These are phyloP conservation scores for Equus quagga DNA, from an alignment of 2,113 vertebrate genomes.

Conservation along the genomic window DNA sequence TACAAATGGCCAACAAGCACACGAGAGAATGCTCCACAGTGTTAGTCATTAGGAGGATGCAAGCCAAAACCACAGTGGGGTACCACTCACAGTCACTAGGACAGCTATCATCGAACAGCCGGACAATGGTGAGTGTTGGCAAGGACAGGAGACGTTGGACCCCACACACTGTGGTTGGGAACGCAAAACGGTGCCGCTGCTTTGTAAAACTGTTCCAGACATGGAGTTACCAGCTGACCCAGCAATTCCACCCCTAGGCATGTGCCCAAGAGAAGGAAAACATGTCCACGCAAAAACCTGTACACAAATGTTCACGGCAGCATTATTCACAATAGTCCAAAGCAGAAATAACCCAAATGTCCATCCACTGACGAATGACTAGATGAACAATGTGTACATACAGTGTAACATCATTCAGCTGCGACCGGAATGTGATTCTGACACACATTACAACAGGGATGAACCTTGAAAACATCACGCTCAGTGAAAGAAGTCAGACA, in stretches of 20 bases:
- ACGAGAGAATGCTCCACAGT: accelerated
- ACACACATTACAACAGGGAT: not conserved
- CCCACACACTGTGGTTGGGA: accelerated
- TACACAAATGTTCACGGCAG: not conserved
- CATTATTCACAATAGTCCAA: not conserved
- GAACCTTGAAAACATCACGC: not conserved
- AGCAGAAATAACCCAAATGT: not conserved
- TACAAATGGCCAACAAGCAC: not conserved
- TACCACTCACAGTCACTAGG: accelerated
- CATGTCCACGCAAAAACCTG: not conserved
- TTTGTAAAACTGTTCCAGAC: not conserved
- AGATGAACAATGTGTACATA: accelerated
- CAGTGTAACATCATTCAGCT: accelerated
- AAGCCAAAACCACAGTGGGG: not conserved
- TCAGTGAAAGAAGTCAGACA: not conserved
- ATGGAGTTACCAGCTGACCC: not conserved
- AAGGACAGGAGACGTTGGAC: accelerated
- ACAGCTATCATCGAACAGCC: not conserved
- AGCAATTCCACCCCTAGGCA: accelerated
- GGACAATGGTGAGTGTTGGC: accelerated
- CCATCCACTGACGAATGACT: accelerated
- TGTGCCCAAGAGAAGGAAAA: not conserved
- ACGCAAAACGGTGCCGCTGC: accelerated
- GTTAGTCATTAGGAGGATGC: accelerated
- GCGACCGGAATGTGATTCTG: not conserved